Conservation (phyloP, 2,797 vertebrate genomes). For the Mallotus villosus region DNA sequence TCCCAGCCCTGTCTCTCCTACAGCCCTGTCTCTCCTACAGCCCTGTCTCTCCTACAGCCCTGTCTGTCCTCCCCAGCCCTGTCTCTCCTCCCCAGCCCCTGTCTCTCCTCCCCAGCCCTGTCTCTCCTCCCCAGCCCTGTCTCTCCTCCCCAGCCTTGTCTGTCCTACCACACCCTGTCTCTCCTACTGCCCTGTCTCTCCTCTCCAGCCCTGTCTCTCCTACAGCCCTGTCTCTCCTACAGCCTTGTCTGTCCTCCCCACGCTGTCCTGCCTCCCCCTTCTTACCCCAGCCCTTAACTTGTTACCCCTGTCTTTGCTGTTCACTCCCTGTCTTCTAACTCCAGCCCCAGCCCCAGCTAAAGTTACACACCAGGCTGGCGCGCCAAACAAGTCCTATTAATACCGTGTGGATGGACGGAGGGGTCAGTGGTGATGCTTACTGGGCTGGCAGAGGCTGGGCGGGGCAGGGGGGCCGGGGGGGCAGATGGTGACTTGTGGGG, state of each 20-base stretch:
- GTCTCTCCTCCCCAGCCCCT: not conserved
- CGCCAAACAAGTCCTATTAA: constrained; percentile 57
- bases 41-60: too few species aligned
- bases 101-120: not conserved
- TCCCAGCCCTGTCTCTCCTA: too few species aligned
- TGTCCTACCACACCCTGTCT: not conserved
- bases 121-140: constrained; percentile 14
- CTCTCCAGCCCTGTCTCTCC: not conserved
- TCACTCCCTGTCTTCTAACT: not conserved
- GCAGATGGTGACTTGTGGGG: constrained; percentile 31
- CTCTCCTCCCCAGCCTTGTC: not conserved
- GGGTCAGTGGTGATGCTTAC: constrained; percentile 46
- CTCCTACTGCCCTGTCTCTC: not conserved
- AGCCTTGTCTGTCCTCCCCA: constrained; percentile 18
- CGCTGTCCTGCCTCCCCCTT: not conserved
- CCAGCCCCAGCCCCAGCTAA: not conserved
- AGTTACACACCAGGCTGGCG: constrained; percentile 45
- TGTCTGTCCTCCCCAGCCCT: too few species aligned
- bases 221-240: constrained; percentile 11
- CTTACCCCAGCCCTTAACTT: not conserved
- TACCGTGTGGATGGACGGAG: constrained; percentile 46
- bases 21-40: too few species aligned
- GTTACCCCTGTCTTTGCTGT: not conserved
- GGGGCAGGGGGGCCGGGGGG: constrained; percentile 17
- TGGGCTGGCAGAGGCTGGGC: constrained; percentile 42